A percentile compares a stretch with the other conserved stretches of the same genome.
Evolutionary conservation across 2,797 vertebrate species (phyloP).

Genomic region (Tiaroga cobitis): DNA sequence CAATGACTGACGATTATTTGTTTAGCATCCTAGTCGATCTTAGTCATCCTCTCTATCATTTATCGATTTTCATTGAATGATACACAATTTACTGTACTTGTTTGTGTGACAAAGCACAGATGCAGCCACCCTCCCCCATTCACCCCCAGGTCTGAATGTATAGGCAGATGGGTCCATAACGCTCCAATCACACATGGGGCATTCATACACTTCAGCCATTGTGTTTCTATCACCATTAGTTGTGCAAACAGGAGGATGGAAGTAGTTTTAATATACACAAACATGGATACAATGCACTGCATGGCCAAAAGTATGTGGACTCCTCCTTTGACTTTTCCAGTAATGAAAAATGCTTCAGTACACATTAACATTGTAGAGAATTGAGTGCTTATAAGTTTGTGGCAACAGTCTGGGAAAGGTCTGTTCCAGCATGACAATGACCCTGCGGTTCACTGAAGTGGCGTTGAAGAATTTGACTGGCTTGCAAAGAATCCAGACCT

Average conservation of each 20-base stretch:
- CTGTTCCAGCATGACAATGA: neutral
- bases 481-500: neutral
- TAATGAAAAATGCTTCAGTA: neutral
- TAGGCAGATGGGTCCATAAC: constrained; percentile 46
- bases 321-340: neutral
- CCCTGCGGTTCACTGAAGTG: neutral
- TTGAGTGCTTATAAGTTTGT: neutral
- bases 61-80: neutral
- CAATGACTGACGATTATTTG: constrained; percentile 38
- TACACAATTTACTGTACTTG: neutral
- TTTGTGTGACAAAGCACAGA: constrained; percentile 1
- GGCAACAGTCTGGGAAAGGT: neutral
- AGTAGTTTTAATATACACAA: constrained; percentile 25
- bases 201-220: constrained; percentile 44
- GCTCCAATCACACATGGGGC: constrained; percentile 39
- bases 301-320: neutral
- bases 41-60: neutral
- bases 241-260: constrained; percentile 18
- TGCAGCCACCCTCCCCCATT: neutral
- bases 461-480: neutral
- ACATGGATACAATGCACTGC: neutral
- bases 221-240: constrained; percentile 48
- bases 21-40: constrained; percentile 27
- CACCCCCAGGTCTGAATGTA: constrained; percentile 9
- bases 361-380: neutral